Evolutionary conservation across 2,888 invertebrate genomes (phyloP), one percentile per base, ranked within the genome.

Genomic region (Athalia cordata): DNA sequence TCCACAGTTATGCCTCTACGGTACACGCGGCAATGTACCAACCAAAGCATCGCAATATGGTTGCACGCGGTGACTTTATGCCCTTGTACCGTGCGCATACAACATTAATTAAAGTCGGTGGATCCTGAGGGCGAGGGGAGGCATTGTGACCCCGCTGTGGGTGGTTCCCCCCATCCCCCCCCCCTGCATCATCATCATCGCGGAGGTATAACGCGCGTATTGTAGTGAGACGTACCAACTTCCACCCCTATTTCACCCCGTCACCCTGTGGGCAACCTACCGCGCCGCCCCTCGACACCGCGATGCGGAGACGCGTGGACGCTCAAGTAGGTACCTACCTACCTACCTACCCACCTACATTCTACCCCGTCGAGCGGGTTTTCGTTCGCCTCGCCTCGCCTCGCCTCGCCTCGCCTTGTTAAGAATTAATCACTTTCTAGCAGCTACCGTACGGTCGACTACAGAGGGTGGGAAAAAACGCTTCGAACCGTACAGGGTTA

Each of bases 61-160:
- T 29, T 29, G 29, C 29, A 29, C 29, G 29, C n/a, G 55, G n/a
- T 55, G 55, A 55, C 55, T 8, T 55, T 55, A 8, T 8, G 55
- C 79, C 81, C 81, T 83, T 80, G 83, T 80, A 77, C 75, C 80
- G 77, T 80, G 81, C 84, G 83, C 29, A 29, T 29, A 86, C 81
- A 87, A 87, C 88, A 89, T 88, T 89, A 88, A 89, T 89, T 89
- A 87, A 88, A 89, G 84, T 85, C 85, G 83, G 82, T 80, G 83
- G 84, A 85, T 84, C 81, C 82, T 77, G 82, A 84, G 83, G 82
- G 84, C 61, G 75, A 47, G 64, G n/a, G 57, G 57, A 11, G 7
- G 47, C 50, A 61, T 61, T 62, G 75, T 62, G 64, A 49, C 29
- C 75, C 74, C 55, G 29, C 57, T 47, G 59, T 29, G 52, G 15